These are phyloP conservation scores for Brachionus sp. DNA, from an alignment of 1,140 invertebrate species.

Conservation along the genomic window DNA sequence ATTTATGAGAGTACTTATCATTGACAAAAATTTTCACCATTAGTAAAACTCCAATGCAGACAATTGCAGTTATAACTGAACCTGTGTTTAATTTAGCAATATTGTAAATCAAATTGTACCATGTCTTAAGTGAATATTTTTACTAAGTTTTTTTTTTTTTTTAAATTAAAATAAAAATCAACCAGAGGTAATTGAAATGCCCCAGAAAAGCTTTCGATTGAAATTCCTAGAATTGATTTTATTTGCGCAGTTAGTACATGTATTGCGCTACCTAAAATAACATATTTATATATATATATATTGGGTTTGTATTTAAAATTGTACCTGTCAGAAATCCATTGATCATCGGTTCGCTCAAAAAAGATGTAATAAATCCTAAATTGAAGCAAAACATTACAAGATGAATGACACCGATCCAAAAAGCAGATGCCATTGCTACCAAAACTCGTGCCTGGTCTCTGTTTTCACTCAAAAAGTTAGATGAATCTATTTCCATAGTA, in stretches of 20 bases:
- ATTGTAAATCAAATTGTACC: background rate
- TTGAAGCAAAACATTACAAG: slow-evolving; percentile 55
- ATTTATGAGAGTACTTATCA: slow-evolving; percentile 51
- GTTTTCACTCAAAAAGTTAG: background rate
- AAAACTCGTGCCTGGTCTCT: background rate
- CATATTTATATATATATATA: background rate
- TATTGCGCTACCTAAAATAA: slow-evolving; percentile 52
- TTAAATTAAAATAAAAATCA: no score
- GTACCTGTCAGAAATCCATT: slow-evolving; percentile 61
- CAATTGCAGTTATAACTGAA: slow-evolving; percentile 51
- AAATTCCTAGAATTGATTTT: slow-evolving; percentile 59
- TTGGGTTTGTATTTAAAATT: background rate
- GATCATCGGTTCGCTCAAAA: slow-evolving; percentile 61
- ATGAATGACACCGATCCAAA: background rate
- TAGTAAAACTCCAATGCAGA: slow-evolving; percentile 53
- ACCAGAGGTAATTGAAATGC: slow-evolving; percentile 59
- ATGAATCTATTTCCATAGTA: background rate
- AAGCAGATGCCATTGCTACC: background rate
- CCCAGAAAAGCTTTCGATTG: slow-evolving; percentile 51
- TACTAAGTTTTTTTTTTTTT: background rate
- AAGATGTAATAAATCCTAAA: slow-evolving; percentile 60
- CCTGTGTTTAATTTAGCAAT: background rate
- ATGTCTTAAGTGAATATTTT: background rate
- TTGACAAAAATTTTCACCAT: slow-evolving; percentile 56
- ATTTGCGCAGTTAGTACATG: slow-evolving; percentile 62